phyloP scores from a whole-genome alignment of 2,797 vertebrate species.

The Coregonus suidteri region DNA sequence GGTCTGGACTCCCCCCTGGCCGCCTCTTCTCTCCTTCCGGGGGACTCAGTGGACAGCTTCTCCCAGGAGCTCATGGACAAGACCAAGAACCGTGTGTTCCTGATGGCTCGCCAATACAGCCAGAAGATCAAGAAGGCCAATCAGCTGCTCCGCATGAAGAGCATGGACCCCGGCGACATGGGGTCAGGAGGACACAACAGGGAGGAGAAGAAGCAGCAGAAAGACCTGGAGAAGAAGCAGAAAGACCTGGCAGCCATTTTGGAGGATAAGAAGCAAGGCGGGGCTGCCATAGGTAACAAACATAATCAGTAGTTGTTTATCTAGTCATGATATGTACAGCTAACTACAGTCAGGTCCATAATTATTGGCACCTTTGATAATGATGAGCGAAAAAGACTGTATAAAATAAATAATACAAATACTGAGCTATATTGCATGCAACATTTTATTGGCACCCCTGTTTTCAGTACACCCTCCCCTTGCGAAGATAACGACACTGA shows the following conservation, averaged over 20 bases:
- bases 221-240: slow-evolving; percentile 87
- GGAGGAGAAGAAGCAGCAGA: slow-evolving; percentile 72
- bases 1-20: slow-evolving; percentile 78
- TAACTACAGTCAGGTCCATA: too few relatives aligned
- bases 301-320: not conserved
- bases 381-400: too few relatives aligned
- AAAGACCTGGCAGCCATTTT: slow-evolving; percentile 93
- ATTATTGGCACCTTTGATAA: too few relatives aligned
- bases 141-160: slow-evolving; percentile 92
- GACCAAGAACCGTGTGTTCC: slow-evolving; percentile 89
- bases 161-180: slow-evolving; percentile 85
- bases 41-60: slow-evolving; percentile 67
- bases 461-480: too few relatives aligned
- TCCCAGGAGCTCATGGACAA: slow-evolving; percentile 82
- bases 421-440: too few relatives aligned
- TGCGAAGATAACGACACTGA: too few relatives aligned
- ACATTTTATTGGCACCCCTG: too few relatives aligned
- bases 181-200: slow-evolving; percentile 70
- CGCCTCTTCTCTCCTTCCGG: slow-evolving; percentile 74
- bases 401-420: too few relatives aligned
- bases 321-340: too few relatives aligned
- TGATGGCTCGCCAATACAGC: slow-evolving; percentile 97
- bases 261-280: slow-evolving; percentile 97
- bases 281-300: slow-evolving; percentile 90
- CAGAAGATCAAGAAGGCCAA: slow-evolving; percentile 99